Conservation (phyloP, 2,797 vertebrate species). For the Micropoecilia bifurca region DNA sequence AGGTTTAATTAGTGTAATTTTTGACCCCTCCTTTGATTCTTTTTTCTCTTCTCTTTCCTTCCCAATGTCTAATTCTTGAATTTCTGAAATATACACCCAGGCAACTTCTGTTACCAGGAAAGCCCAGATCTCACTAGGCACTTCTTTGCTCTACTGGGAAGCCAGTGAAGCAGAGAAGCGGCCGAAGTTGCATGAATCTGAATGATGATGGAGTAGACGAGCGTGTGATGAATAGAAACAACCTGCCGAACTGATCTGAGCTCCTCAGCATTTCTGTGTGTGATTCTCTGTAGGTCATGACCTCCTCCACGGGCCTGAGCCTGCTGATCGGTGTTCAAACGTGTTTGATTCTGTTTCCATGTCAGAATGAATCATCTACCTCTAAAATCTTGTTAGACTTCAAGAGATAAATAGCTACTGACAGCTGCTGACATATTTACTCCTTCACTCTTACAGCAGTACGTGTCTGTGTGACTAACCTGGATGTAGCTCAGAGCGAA, state of each 20-base stretch:
- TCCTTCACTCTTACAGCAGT: conserved; percentile 3
- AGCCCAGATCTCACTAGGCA: conserved; percentile 62
- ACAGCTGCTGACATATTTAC: conserved; percentile 31
- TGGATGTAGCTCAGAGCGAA: background rate
- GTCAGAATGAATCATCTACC: conserved; percentile 15
- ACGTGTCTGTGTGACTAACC: conserved; percentile 32
- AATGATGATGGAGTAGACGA: conserved; percentile 45
- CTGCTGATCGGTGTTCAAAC: conserved; percentile 33
- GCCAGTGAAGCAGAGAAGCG: conserved; percentile 36
- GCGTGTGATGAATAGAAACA: conserved; percentile 29
- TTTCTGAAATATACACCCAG: conserved; percentile 56
- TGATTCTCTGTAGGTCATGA: conserved; percentile 24
- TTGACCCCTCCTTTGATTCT: conserved; percentile 25
- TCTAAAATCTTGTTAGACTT: conserved; percentile 1
- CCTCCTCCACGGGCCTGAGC: conserved; percentile 15
- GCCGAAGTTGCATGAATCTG: conserved; percentile 52
- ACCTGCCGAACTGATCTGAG: conserved; percentile 43
- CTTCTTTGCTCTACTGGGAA: conserved; percentile 35
- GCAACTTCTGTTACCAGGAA: conserved; percentile 64
- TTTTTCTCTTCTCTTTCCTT: conserved; percentile 19
- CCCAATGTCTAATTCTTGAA: conserved; percentile 30
- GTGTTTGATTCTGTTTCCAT: conserved; percentile 36
- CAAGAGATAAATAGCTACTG: conserved; percentile 27
- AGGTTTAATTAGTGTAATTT: background rate
- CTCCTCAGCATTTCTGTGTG: conserved; percentile 20